A percentile compares a stretch with the other conserved stretches of the same genome.
Conservation (phyloP, 2,797 vertebrate species). For the Carcharodon carcharias region DNA sequence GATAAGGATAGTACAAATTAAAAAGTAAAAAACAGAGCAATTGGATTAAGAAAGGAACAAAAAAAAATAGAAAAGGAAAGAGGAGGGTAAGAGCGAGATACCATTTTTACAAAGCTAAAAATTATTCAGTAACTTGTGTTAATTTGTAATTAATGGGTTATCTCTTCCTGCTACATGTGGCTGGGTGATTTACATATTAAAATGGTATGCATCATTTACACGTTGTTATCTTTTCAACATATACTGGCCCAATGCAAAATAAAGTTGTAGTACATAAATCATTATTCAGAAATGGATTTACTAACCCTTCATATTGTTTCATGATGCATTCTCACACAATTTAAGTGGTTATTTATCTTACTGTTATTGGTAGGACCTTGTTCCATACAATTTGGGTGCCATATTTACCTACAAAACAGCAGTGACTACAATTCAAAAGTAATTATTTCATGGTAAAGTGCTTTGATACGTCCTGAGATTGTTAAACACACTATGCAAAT, state of each 20-base stretch:
- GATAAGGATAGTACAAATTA: too few relatives aligned
- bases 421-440: background rate
- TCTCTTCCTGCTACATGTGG: too few relatives aligned
- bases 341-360: background rate
- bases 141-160: too few relatives aligned
- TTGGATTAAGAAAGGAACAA: too few relatives aligned
- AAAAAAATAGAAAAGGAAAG: too few relatives aligned
- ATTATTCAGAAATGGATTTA: background rate
- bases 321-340: background rate
- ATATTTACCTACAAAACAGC: background rate
- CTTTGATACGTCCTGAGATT: background rate
- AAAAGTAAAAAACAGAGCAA: too few relatives aligned
- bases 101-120: too few relatives aligned
- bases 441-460: background rate
- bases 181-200: too few relatives aligned
- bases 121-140: too few relatives aligned
- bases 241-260: background rate
- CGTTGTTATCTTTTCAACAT: too few relatives aligned
- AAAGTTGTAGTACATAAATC: background rate
- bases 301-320: background rate
- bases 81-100: too few relatives aligned
- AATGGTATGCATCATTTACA: too few relatives aligned
- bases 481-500: background rate
- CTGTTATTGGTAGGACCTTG: background rate
- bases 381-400: background rate